A percentile compares a stretch with the other conserved stretches of the same genome.
Evolutionary conservation across 2,113 vertebrate species (phyloP).

Genomic region (Caranx melampygus): DNA sequence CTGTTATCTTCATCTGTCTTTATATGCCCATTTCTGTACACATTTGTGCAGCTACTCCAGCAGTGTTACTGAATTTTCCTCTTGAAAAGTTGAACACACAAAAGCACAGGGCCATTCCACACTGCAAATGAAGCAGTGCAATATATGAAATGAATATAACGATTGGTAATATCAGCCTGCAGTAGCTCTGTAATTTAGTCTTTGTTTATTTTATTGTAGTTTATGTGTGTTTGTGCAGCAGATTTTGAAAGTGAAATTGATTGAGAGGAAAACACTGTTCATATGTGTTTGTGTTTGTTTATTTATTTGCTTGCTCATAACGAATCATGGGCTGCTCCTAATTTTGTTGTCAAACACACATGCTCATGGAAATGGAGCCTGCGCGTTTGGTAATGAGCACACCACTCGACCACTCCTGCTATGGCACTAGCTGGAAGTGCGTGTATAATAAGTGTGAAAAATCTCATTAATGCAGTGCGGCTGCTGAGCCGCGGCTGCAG

Average conservation of each 20-base stretch:
- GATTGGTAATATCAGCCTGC: constrained; percentile 49
- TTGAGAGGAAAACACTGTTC: constrained; percentile 35
- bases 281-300: constrained; percentile 47
- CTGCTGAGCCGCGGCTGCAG: constrained; percentile 91
- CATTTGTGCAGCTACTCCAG: not conserved
- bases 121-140: constrained; percentile 26
- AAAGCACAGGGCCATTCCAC: constrained; percentile 1
- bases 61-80: not conserved
- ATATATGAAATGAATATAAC: constrained; percentile 44
- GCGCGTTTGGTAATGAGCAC: constrained; percentile 66
- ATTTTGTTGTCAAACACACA: constrained; percentile 88
- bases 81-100: constrained; percentile 52
- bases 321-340: constrained; percentile 64
- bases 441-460: constrained; percentile 98
- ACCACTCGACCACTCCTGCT: constrained; percentile 45
- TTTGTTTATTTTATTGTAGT: constrained; percentile 57
- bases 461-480: constrained; percentile 98
- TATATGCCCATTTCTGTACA: not conserved
- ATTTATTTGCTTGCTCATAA: constrained; percentile 52
- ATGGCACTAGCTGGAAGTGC: constrained; percentile 78
- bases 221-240: constrained; percentile 18
- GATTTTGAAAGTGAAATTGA: constrained; percentile 37
- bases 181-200: constrained; percentile 55
- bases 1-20: not conserved
- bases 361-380: constrained; percentile 66